Conservation (phyloP, 92 coral and sea anemone species). For the Paramuricea clavata region DNA sequence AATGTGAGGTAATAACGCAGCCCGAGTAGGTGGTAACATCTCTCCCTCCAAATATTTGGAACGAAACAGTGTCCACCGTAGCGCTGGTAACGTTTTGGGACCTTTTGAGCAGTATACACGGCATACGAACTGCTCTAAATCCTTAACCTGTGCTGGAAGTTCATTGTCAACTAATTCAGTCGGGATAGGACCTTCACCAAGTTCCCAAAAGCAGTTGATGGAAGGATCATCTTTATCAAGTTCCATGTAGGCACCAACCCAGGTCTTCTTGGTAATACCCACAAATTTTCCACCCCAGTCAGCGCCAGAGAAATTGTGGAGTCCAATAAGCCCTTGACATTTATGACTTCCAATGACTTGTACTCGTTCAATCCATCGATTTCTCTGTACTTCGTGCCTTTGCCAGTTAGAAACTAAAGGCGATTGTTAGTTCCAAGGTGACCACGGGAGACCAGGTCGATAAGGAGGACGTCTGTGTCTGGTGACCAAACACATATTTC, state of each 20-base stretch:
- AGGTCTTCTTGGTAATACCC: conserved; percentile 54
- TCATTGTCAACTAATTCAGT: conserved; percentile 25
- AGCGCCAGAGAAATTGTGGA: conserved; percentile 52
- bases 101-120: conserved; percentile 51
- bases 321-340: conserved; percentile 54
- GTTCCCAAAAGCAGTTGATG: conserved; percentile 43
- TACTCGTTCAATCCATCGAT: conserved; percentile 35
- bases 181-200: conserved; percentile 30
- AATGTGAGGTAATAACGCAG: conserved; percentile 49
- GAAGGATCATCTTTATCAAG: conserved; percentile 47
- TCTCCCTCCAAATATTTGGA: conserved; percentile 53
- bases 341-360: conserved; percentile 35
- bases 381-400: conserved; percentile 53
- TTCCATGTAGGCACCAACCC: conserved; percentile 41
- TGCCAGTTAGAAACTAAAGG: conserved; percentile 48
- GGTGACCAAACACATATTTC: conserved; percentile 53
- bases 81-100: conserved; percentile 49
- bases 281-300: conserved; percentile 64
- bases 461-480: conserved; percentile 51
- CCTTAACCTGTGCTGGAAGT: conserved; percentile 31
- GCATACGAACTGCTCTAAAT: conserved; percentile 46
- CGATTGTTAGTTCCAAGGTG: conserved; percentile 36
- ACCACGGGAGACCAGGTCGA: conserved; percentile 38
- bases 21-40: conserved; percentile 32
- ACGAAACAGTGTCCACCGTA: conserved; percentile 52